Percentiles rank a stretch among this genome's conserved stretches.
Conservation (phyloP, 2,888 invertebrate genomes). For the Anthoptus insignis region DNA sequence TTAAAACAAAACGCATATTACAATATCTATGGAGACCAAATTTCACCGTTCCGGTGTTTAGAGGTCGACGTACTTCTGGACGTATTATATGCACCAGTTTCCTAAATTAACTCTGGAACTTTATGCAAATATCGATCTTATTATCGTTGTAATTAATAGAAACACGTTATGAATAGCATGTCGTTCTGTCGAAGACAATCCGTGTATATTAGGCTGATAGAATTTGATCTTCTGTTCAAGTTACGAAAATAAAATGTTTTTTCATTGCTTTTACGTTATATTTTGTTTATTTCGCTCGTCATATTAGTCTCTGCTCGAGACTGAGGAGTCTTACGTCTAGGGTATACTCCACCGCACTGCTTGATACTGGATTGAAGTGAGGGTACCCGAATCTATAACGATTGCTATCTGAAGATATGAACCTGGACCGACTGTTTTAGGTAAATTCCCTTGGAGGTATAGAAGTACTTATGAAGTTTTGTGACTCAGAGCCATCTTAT, state of each 20-base stretch:
- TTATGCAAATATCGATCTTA: conserved; percentile 19
- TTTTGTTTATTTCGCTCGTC: too few relatives aligned
- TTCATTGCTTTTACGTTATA: too few relatives aligned
- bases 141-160: not conserved
- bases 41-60: conserved; percentile 59
- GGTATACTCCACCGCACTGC: too few relatives aligned
- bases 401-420: too few relatives aligned
- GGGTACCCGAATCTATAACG: not conserved
- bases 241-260: not conserved
- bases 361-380: too few relatives aligned
- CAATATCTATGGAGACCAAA: conserved; percentile 63
- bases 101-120: conserved; percentile 59
- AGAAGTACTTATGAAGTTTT: too few relatives aligned
- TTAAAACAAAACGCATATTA: conserved; percentile 63
- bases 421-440: too few relatives aligned
- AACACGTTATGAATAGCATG: not conserved
- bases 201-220: conserved; percentile 16
- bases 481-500: too few relatives aligned
- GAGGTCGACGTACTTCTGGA: conserved; percentile 68
- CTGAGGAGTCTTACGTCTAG: too few relatives aligned
- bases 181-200: not conserved
- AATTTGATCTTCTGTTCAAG: conserved; percentile 8
- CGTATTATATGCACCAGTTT: conserved; percentile 80
- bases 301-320: too few relatives aligned
- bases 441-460: too few relatives aligned